Base-by-base conservation (phyloP, 1,140 invertebrate species). In the Drosophila tristis region DNA sequence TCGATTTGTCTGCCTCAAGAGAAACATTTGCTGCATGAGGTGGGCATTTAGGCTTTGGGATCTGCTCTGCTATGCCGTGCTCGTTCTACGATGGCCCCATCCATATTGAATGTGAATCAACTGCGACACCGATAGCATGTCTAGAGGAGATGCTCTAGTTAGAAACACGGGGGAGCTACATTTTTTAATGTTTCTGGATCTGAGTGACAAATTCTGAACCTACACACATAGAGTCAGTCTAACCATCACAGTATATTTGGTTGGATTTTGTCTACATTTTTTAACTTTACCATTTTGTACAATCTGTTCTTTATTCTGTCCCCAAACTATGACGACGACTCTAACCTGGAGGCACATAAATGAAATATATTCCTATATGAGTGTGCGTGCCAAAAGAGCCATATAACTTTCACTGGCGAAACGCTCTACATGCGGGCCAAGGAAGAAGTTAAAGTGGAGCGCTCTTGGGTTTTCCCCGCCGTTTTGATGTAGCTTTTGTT, bases 391-490 rank as follows among this genome's bases (percentile, higher is more conserved):
- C 50, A 58, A 62, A 70, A 56, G 51, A 68, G 66, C 66, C 64
- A 45, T 70, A 70, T 70, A 70, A 70, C 66, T 70, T 70, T 70
- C 66, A 70, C 64, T 70, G 56, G 66, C 66, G 8, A 70, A 70
- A 31, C 39, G 45, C 48, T 49, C 60, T 53, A 54, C 29, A 45
- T 43, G 44, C 44, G 35, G 9, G 35, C 11, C 35, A 39, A 9
- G 47, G 50, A 43, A 47, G 39, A 45, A 44, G 63, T 39, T 39
- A 39, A 60, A 75, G 44, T 62, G 57, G 42, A 60, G 48, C 42
- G 43, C 61, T 54, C 55, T 63, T 82, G 82, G 78, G 58, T 86
- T 86, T 86, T 78, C 74, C 82, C 82, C 73, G 58, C 59, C 42
- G 42, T 56, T 57, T 39, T 50, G 26, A 50, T 58, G 23, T 47